Evolutionary conservation across 2,888 invertebrate genomes (phyloP).

Genomic region (Chrysolina americana): DNA sequence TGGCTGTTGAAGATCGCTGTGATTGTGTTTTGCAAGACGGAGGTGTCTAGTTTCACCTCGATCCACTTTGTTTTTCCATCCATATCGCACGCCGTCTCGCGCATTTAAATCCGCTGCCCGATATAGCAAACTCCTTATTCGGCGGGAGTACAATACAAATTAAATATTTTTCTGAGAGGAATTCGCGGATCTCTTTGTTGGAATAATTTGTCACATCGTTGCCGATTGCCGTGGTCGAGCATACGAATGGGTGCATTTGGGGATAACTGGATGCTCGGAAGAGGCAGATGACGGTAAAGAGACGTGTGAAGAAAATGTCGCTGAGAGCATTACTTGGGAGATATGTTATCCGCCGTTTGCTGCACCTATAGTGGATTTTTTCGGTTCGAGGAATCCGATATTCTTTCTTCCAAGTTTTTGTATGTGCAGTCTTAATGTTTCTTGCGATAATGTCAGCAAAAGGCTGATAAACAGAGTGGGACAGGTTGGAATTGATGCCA

Average conservation of each 20-base stretch:
- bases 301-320: conserved; percentile 28
- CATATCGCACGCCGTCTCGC: conserved; percentile 54
- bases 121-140: conserved; percentile 48
- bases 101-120: conserved; percentile 52
- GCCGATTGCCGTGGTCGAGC: conserved; percentile 37
- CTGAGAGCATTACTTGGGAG: background rate
- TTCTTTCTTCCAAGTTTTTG: background rate
- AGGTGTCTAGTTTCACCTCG: conserved; percentile 61
- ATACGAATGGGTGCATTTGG: conserved; percentile 65
- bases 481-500: too few species aligned
- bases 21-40: conserved; percentile 56
- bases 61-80: conserved; percentile 56
- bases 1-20: conserved; percentile 52
- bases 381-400: background rate
- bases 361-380: background rate
- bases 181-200: conserved; percentile 48
- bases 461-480: background rate
- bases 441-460: background rate
- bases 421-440: background rate
- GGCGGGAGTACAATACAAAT: conserved; percentile 45
- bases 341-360: background rate
- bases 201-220: conserved; percentile 50
- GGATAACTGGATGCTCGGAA: conserved; percentile 21
- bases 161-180: conserved; percentile 48
- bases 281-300: conserved; percentile 10